Evolutionary conservation across 2,113 vertebrate genomes (phyloP).

Genomic region (Ondatra zibethicus): DNA sequence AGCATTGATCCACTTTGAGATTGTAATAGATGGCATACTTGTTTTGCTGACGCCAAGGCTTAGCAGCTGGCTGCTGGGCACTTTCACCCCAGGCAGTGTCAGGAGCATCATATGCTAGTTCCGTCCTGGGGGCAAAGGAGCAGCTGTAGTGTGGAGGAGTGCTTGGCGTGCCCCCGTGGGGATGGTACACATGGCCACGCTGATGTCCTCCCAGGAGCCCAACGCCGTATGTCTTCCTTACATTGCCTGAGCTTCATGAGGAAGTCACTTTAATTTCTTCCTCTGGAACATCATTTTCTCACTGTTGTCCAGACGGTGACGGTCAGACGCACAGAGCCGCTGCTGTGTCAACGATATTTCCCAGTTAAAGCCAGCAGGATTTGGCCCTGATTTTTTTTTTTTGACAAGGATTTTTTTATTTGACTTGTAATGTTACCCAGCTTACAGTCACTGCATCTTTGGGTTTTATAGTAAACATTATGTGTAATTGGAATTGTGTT

Average conservation of each 20-base stretch:
- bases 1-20: background rate
- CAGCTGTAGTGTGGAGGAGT: background rate
- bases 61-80: background rate
- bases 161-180: background rate
- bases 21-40: background rate
- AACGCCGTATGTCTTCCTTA: background rate
- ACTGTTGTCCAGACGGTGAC: background rate
- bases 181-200: background rate
- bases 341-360: background rate
- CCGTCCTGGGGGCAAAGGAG: background rate
- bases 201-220: background rate
- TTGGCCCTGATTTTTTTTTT: background rate
- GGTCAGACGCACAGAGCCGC: background rate
- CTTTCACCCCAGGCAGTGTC: background rate
- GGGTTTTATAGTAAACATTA: background rate
- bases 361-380: background rate
- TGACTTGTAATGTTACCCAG: background rate
- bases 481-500: conserved; percentile 43
- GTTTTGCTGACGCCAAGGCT: background rate
- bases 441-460: conserved; percentile 42
- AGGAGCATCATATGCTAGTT: background rate
- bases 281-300: background rate
- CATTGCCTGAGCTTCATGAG: background rate
- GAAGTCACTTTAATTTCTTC: conserved; percentile 22
- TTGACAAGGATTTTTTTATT: background rate